Percentiles rank a stretch among this genome's conserved stretches.
phyloP scores from a whole-genome alignment of 1,140 invertebrate species.

The Meloidogyne chitwoodi region DNA sequence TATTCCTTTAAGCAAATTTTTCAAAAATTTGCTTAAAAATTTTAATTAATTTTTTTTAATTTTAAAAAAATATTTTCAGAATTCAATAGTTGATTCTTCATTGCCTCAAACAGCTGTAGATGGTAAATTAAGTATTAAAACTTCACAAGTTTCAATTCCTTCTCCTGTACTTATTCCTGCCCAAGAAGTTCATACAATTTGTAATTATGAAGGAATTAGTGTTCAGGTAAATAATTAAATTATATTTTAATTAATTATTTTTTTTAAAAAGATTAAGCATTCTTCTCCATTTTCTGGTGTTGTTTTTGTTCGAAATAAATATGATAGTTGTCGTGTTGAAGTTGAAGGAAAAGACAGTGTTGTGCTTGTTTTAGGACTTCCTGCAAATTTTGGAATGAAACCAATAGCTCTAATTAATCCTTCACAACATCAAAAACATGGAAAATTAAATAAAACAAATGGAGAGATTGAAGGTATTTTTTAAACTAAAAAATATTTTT shows the following conservation, averaged over 20 bases:
- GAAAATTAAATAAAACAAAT: constrained; percentile 32
- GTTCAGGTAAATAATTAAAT: constrained; percentile 29
- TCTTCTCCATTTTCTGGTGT: constrained; percentile 53
- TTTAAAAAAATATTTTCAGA: neutral
- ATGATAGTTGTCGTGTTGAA: constrained; percentile 59
- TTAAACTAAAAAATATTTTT: neutral
- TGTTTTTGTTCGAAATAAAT: constrained; percentile 60
- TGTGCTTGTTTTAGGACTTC: constrained; percentile 53
- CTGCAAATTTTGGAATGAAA: constrained; percentile 59
- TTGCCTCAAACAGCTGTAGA: neutral
- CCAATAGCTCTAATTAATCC: constrained; percentile 49
- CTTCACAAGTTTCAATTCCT: constrained; percentile 16
- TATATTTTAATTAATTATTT: constrained; percentile 4
- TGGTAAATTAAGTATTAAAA: constrained; percentile 11
- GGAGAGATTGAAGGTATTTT: constrained; percentile 20
- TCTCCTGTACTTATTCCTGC: constrained; percentile 46
- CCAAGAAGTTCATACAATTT: constrained; percentile 54
- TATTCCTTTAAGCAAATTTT: too few relatives aligned
- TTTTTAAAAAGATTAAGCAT: constrained; percentile 48
- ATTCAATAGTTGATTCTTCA: neutral
- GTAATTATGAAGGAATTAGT: constrained; percentile 60
- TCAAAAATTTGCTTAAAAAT: too few relatives aligned
- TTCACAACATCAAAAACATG: constrained; percentile 12
- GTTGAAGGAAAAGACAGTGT: constrained; percentile 44
- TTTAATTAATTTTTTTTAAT: too few relatives aligned